A percentile compares a stretch with the other conserved stretches of the same genome.
Conservation (phyloP, 2,888 invertebrate species). For the Drosophila koepferae region DNA sequence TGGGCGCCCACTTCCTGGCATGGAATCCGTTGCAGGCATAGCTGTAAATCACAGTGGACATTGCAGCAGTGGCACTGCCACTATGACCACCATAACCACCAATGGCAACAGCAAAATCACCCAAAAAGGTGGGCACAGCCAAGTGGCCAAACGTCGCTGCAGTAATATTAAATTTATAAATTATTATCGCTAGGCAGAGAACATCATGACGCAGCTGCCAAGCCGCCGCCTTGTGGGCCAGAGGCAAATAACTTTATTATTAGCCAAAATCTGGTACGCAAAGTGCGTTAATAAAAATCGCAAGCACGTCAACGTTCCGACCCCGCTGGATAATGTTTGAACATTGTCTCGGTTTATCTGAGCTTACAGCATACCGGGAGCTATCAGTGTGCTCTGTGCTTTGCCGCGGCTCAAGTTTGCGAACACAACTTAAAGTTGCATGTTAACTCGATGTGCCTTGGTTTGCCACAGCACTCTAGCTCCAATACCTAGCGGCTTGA, state of each 20-base stretch:
- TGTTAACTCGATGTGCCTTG: conserved; percentile 71
- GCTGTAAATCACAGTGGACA: conserved; percentile 78
- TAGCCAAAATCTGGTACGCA: conserved; percentile 46
- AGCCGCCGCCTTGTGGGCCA: not conserved
- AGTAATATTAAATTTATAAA: conserved; percentile 71
- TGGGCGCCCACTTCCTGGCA: conserved; percentile 54
- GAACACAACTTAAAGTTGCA: conserved; percentile 75
- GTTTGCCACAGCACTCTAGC: conserved; percentile 29
- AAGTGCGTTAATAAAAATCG: conserved; percentile 70
- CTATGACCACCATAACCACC: conserved; percentile 4
- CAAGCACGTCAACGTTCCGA: conserved; percentile 57
- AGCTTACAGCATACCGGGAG: conserved; percentile 56
- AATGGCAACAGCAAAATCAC: conserved; percentile 13
- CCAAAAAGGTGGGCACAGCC: conserved; percentile 7
- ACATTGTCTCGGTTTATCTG: conserved; percentile 70
- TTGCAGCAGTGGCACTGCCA: conserved; percentile 54
- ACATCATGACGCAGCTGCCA: not conserved
- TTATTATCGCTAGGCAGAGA: conserved; percentile 55
- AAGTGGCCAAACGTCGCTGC: conserved; percentile 15
- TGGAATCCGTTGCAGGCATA: conserved; percentile 71
- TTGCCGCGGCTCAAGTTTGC: conserved; percentile 61
- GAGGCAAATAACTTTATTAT: conserved; percentile 59
- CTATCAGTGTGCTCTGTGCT: conserved; percentile 30
- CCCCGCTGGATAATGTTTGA: conserved; percentile 54
- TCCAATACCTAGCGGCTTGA: not conserved